Evolutionary conservation across 2,888 invertebrate genomes (phyloP).

Genomic region (Orthonevra nobilis): DNA sequence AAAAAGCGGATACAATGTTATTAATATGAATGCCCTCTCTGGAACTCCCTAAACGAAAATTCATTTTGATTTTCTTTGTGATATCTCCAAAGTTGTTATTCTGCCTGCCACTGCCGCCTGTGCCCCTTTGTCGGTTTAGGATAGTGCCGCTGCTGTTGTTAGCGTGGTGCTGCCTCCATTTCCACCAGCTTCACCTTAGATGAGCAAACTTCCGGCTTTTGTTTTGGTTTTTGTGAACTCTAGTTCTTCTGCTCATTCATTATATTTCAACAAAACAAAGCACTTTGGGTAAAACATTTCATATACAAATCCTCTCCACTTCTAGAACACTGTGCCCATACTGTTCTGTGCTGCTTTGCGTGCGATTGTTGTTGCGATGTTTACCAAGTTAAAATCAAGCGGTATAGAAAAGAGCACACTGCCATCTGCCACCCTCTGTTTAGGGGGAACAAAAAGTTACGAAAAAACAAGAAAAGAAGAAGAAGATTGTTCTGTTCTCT

Average conservation of each 20-base stretch:
- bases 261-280: constrained; percentile 56
- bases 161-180: neutral
- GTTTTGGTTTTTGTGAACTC: constrained; percentile 10
- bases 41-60: constrained; percentile 46
- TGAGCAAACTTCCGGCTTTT: constrained; percentile 57
- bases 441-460: too few relatives aligned
- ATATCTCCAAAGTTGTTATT: constrained; percentile 47
- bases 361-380: constrained; percentile 5
- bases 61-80: constrained; percentile 59
- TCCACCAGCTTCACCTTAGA: constrained; percentile 19
- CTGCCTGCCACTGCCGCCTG: constrained; percentile 23
- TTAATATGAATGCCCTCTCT: constrained; percentile 39
- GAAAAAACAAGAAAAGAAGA: too few relatives aligned
- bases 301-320: constrained; percentile 8
- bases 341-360: too few relatives aligned
- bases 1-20: constrained; percentile 49
- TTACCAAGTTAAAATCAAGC: constrained; percentile 9
- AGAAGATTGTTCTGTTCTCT: neutral
- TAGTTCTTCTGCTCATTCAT: constrained; percentile 31
- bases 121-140: constrained; percentile 23
- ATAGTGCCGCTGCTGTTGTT: neutral
- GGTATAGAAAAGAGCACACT: neutral
- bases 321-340: constrained; percentile 15
- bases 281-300: constrained; percentile 36
- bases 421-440: neutral